phyloP scores from a whole-genome alignment of 2,888 invertebrate species.

The Leucoptera coffeella region DNA sequence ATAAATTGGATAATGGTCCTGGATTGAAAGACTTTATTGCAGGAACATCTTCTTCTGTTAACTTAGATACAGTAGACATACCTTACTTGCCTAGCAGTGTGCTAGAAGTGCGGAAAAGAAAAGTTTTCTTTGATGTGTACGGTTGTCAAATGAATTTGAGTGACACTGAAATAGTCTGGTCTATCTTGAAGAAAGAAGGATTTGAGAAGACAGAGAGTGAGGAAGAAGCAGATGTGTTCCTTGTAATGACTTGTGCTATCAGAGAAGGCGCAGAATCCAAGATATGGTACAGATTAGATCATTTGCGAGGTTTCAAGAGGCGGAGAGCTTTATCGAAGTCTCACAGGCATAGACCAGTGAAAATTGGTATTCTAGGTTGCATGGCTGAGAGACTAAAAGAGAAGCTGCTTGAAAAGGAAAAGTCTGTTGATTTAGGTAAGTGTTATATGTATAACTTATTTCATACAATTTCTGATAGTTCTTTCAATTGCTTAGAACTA shows the following conservation, averaged over 20 bases:
- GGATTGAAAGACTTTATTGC: conserved; percentile 49
- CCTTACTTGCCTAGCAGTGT: conserved; percentile 23
- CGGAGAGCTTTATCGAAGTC: conserved; percentile 27
- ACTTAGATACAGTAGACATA: conserved; percentile 21
- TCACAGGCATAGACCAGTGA: conserved; percentile 46
- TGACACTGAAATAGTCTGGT: conserved; percentile 91
- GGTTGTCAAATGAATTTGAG: conserved; percentile 98
- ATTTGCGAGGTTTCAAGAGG: conserved; percentile 52
- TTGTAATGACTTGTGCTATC: conserved; percentile 91
- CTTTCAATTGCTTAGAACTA: too few species aligned
- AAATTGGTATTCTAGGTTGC: conserved; percentile 88
- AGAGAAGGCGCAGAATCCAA: conserved; percentile 91
- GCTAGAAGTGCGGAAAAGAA: conserved; percentile 21
- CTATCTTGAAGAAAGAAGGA: conserved; percentile 73
- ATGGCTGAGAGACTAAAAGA: conserved; percentile 95
- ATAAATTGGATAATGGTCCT: conserved; percentile 45
- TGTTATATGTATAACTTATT: too few species aligned
- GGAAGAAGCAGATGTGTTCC: conserved; percentile 72
- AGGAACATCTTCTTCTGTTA: conserved; percentile 15
- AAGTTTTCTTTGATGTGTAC: conserved; percentile 86
- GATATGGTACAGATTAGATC: conserved; percentile 74
- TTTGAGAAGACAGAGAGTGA: conserved; percentile 64
- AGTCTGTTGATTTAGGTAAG: conserved; percentile 68
- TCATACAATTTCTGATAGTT: too few species aligned
- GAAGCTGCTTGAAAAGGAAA: conserved; percentile 74